Evolutionary conservation across 2,888 invertebrate species (phyloP), one percentile per base, ranked within the genome.

Genomic region (Exocentrus adspersus): DNA sequence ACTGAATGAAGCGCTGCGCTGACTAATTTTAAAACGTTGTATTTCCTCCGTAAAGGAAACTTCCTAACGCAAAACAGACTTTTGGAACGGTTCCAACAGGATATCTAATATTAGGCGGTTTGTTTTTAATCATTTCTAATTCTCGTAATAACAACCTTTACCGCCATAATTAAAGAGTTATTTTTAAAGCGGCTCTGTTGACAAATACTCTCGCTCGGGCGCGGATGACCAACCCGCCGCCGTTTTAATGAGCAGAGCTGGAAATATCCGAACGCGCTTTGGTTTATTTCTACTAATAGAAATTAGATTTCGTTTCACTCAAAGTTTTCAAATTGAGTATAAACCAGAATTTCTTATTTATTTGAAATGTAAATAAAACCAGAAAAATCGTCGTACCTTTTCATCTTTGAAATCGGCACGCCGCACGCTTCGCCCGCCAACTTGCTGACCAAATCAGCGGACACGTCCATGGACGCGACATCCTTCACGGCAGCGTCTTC

Each of bases 71-170:
- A 77, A 79, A 79, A 78, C 78, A 77, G 75, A 75, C 69, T 71
- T 71, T 76, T 79, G 79, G 81, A 76, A 67, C 42, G 14, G 43
- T 64, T 78, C 82, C 81, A 82, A 81, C 79, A 80, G 81, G 81
- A 81, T 81, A 79, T 81, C 82, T 82, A 81, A 80, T 79, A 78
- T 79, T 81, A 81, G 80, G 72, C 67, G 70, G 76, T 75, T 78
- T 78, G 79, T 78, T 79, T 78, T 79, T 79, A 75, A 79, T 79
- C 78, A 73, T 74, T 77, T 76, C 74, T 74, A 75, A 76, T 76
- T 73, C 72, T 75, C 76, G 72, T 78, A 75, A 76, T 77, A 72
- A 70, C 70, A 74, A 67, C 72, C 63, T 67, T 71, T 69, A 72
- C 66, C 65, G 69, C 67, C 66, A 68, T 70, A 73, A 71, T 72